These are phyloP conservation scores for Hybognathus amarus DNA, from an alignment of 2,797 vertebrate species.

Conservation along the genomic window DNA sequence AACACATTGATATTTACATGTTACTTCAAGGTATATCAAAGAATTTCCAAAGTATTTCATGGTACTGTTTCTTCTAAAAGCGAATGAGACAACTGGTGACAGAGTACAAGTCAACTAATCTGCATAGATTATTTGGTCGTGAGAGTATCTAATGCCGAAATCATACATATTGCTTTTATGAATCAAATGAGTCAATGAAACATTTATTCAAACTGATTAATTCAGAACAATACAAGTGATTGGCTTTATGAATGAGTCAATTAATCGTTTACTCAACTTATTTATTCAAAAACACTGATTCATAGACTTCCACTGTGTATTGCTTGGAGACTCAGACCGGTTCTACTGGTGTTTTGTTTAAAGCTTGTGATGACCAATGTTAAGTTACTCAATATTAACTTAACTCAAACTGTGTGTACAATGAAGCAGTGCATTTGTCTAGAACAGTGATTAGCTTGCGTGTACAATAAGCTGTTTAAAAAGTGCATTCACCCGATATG, in stretches of 20 bases:
- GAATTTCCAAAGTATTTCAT: not conserved
- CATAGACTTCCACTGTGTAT: not conserved
- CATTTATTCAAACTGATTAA: not conserved
- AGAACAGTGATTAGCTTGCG: no score
- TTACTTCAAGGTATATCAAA: not conserved
- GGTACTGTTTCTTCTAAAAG: not conserved
- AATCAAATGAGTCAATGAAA: not conserved
- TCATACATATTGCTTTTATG: not conserved
- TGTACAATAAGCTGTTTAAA: no score
- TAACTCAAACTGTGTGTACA: not conserved
- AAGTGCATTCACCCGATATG: no score
- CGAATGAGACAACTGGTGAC: not conserved
- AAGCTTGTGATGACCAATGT: not conserved
- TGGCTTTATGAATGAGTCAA: not conserved
- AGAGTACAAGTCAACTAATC: not conserved
- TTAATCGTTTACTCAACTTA: not conserved
- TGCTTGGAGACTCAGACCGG: not conserved
- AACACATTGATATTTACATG: not conserved
- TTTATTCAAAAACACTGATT: not conserved
- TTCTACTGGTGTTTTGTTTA: not conserved
- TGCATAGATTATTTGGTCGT: not conserved
- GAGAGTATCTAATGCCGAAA: no score
- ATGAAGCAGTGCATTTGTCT: no score
- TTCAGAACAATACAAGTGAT: not conserved
- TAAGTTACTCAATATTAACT: not conserved